Base-by-base conservation (phyloP, 1,140 invertebrate species). In the Laupala kohalensis region DNA sequence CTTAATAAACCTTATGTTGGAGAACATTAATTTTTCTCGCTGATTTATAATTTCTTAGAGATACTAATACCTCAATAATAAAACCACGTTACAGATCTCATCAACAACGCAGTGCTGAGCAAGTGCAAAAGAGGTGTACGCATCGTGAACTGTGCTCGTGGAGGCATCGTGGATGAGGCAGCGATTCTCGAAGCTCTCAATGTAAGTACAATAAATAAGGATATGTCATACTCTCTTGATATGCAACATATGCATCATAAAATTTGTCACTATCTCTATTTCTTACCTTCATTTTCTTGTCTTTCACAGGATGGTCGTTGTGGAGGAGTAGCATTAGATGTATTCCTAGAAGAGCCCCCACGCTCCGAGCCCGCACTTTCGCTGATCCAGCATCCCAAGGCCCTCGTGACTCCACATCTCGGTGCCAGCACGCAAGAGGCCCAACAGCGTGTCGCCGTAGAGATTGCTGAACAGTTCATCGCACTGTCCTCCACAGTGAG, bases 131-230 rank as follows among this genome's bases (percentile, higher is more conserved):
- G 90, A 76, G 94, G 94, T 13, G 90, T 99, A 0, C 86, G 87
- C 69, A 88, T 99, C 67, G 84, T 99, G n/a, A 99, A 99, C 78
- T 93, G 96, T 25, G 96, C 96, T 15, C 86, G 97, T 71, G 96
- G 96, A 63, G 97, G 97, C 13, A 96, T 98, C 63, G 88, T 99
- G 29, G 89, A 96, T 77, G 93, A 95, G 76, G 78, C 80, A 64
- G 92, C 89, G 70, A 80, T 95, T 1, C 78, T 94, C 0, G 82
- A 86, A 67, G 90, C 89, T 2, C 80, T 95, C 15, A 84, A 90
- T 76, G 78, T 77, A 75, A 71, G 37, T 53, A 4, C 37, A 53
- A 19, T 19, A 53, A n/a, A n/a, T n/a, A n/a, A 19, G 9, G 19
- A 53, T 4, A 53, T 53, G 1, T 19, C 37, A 53, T 9, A 13